These are phyloP conservation scores for Scytalopus superciliaris DNA, from an alignment of 2,113 vertebrate genomes.

Conservation along the genomic window DNA sequence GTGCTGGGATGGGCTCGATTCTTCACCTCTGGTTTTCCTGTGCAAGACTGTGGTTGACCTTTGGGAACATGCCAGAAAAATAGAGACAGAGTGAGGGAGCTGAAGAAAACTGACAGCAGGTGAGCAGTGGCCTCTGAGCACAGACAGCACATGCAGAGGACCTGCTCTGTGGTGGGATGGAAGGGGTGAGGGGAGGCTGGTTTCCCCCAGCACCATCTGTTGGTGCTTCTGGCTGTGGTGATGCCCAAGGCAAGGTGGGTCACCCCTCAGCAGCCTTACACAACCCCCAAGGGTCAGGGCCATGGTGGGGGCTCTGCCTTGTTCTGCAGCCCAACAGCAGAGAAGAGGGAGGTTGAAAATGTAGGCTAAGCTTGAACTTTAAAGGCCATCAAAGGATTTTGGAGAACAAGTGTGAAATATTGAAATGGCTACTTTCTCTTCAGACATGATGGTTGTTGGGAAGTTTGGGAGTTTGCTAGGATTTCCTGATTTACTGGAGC, in stretches of 20 bases:
- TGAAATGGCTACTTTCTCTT: not conserved
- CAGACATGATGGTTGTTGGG: not conserved
- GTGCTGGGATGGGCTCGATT: rapidly evolving
- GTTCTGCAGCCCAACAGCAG: not conserved
- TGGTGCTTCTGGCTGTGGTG: not conserved
- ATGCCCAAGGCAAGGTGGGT: not conserved
- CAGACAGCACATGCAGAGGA: too few species aligned
- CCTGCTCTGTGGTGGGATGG: rapidly evolving
- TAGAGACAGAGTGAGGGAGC: not conserved
- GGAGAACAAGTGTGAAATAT: not conserved
- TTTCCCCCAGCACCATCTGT: too few species aligned
- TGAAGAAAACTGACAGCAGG: not conserved
- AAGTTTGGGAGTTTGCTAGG: not conserved
- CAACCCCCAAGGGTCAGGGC: not conserved
- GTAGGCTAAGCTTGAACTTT: not conserved
- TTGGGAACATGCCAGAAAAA: not conserved
- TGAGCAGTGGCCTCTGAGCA: too few species aligned
- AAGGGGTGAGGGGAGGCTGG: not conserved
- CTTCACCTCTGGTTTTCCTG: not conserved
- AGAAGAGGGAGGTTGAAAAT: rapidly evolving
- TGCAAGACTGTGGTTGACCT: not conserved
- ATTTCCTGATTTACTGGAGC: not conserved
- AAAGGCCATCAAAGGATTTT: not conserved
- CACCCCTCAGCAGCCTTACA: not conserved
- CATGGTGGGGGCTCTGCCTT: not conserved